Evolutionary conservation across 2,797 vertebrate species (phyloP), one percentile per base, ranked within the genome.

Genomic region (Hyperoplus lanceolatus): DNA sequence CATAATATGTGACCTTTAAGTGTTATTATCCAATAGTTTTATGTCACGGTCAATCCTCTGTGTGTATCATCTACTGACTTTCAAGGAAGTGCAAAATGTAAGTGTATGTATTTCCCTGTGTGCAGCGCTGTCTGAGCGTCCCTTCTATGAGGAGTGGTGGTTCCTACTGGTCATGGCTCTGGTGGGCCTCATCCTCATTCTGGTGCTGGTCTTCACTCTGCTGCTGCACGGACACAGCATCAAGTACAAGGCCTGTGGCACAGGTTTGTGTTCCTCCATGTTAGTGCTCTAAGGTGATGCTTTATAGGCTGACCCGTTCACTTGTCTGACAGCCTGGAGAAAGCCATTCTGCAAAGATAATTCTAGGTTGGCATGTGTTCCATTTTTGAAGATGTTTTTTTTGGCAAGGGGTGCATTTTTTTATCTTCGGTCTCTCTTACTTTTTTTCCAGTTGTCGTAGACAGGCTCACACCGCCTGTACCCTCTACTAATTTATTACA

Each of bases 131-230:
- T 87, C 88, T 0, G 97, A 96, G 78, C 91, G 95, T 29, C 96
- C 96, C 0, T 98, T 99, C 94, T 99, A 99, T 0, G 97, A 97
- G 82, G 97, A 99, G 92, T 98, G 98, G 98, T 99, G 98, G 98
- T 99, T 99, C 92, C 94, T 98, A 57, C 90, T 99, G 75, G 97
- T 99, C 88, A 95, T 97, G 94, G 97, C 96, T 0, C 96, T 99
- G 64, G 96, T 96, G 43, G 96, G 96, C 64, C 94, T 99, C 79
- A 96, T 99, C 84, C 91, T 98, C 56, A 88, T 98, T 64, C 94
- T 99, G 77, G 88, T 98, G 69, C 91, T 97, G 82, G 96, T 96
- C 46, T 97, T 99, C 59, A 88, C 95, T 0, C 93, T 99, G 85
- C 90, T 98, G 73, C 91, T 99, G 70, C 97, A 97, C 0, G 96